phyloP scores from a whole-genome alignment of 2,797 vertebrate species.

The Synanceia verrucosa region DNA sequence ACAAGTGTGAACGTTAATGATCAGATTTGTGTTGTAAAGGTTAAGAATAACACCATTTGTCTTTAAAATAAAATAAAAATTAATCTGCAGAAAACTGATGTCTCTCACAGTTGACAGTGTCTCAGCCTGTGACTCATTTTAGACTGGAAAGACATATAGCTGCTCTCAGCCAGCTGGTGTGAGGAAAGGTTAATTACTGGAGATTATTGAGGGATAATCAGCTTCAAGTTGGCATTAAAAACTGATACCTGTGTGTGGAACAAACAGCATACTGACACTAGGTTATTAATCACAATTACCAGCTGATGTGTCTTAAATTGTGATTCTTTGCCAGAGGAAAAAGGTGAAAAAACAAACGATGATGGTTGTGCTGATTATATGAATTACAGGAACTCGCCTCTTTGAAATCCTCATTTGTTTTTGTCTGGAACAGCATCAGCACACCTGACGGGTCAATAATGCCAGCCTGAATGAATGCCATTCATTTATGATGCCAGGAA shows the following conservation, averaged over 20 bases:
- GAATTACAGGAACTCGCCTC: conserved; percentile 77
- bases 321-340: conserved; percentile 78
- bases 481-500: conserved; percentile 46
- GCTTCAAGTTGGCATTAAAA: conserved; percentile 75
- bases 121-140: conserved; percentile 30
- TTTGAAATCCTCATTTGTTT: conserved; percentile 72
- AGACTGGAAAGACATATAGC: conserved; percentile 47
- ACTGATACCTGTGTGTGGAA: conserved; percentile 80
- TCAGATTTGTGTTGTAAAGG: no score
- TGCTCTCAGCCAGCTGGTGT: conserved; percentile 77
- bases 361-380: conserved; percentile 80
- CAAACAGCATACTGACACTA: conserved; percentile 74
- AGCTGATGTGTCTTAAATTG: conserved; percentile 77
- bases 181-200: conserved; percentile 79
- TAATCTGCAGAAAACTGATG: conserved; percentile 7
- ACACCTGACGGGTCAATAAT: conserved; percentile 51
- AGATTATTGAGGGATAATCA: conserved; percentile 71
- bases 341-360: conserved; percentile 79
- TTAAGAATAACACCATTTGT: background rate
- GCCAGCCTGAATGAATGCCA: conserved; percentile 52
- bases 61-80: no score
- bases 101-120: conserved; percentile 14
- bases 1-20: no score
- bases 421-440: conserved; percentile 70
- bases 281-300: conserved; percentile 86